Evolutionary conservation across 2,888 invertebrate genomes (phyloP).

Genomic region (Pseudolycoriella hygida): DNA sequence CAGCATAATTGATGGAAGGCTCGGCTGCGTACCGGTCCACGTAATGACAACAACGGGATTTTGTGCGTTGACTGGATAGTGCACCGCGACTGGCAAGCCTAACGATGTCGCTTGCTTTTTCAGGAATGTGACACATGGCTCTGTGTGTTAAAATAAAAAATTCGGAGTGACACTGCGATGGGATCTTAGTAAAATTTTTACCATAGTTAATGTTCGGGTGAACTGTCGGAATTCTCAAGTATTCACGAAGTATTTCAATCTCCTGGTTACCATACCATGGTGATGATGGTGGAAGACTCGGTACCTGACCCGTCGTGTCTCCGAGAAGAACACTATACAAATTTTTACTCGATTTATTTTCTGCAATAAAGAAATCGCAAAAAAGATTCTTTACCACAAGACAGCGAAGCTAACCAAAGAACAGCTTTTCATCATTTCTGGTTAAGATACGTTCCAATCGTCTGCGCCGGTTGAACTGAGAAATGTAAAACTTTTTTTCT

Average conservation of each 20-base stretch:
- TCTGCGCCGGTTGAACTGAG: too few relatives aligned
- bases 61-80: conserved; percentile 38
- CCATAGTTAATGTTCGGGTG: conserved; percentile 78
- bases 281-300: too few relatives aligned
- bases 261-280: conserved; percentile 34
- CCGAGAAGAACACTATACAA: too few relatives aligned
- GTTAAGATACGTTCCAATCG: too few relatives aligned
- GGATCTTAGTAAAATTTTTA: conserved; percentile 24
- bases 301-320: too few relatives aligned
- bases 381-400: too few relatives aligned
- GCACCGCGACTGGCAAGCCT: conserved; percentile 43
- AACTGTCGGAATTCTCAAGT: conserved; percentile 70
- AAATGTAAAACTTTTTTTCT: too few relatives aligned
- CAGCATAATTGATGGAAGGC: conserved; percentile 54
- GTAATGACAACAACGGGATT: conserved; percentile 74
- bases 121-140: neutral
- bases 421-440: too few relatives aligned
- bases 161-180: neutral
- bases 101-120: conserved; percentile 51
- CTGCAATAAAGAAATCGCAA: too few relatives aligned
- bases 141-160: neutral
- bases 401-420: too few relatives aligned
- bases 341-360: too few relatives aligned
- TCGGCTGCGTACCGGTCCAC: conserved; percentile 59
- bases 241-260: conserved; percentile 64